These are phyloP conservation scores for Amblyopsis hoosieri DNA, from an alignment of 2,797 vertebrate species.

Conservation along the genomic window DNA sequence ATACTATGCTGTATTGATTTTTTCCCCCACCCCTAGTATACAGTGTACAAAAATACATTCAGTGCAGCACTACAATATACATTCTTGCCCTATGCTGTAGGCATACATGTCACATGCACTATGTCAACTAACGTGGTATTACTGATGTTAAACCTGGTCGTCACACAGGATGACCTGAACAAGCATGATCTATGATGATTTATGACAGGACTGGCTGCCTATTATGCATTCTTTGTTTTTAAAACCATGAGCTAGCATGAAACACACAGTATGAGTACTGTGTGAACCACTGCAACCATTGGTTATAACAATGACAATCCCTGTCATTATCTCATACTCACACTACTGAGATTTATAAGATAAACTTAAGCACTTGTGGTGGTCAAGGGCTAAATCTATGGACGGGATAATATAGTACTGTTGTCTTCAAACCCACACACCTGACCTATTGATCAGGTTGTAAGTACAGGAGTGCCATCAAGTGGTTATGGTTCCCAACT, in stretches of 20 bases:
- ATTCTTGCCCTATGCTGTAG: background rate
- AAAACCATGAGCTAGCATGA: background rate
- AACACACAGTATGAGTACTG: background rate
- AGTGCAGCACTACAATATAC: background rate
- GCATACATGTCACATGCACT: background rate
- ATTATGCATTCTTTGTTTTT: slow-evolving; percentile 2
- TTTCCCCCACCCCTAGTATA: no score
- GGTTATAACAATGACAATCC: background rate
- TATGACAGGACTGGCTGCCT: background rate
- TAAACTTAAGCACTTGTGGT: background rate
- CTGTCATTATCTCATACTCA: background rate
- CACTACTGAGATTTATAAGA: background rate
- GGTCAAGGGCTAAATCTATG: background rate
- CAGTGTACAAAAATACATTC: no score
- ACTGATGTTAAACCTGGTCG: background rate
- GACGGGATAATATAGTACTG: slow-evolving; percentile 5
- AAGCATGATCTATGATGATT: background rate
- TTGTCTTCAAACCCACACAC: slow-evolving; percentile 2
- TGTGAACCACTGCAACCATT: background rate
- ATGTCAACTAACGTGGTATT: slow-evolving; percentile 1
- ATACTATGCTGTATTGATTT: no score
- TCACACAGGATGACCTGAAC: slow-evolving; percentile 3
- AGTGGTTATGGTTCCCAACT: slow-evolving; percentile 39
- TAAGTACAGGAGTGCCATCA: slow-evolving; percentile 29
- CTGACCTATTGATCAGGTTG: background rate